Conservation (phyloP, 2,113 vertebrate genomes). For the Paratilapia polleni region DNA sequence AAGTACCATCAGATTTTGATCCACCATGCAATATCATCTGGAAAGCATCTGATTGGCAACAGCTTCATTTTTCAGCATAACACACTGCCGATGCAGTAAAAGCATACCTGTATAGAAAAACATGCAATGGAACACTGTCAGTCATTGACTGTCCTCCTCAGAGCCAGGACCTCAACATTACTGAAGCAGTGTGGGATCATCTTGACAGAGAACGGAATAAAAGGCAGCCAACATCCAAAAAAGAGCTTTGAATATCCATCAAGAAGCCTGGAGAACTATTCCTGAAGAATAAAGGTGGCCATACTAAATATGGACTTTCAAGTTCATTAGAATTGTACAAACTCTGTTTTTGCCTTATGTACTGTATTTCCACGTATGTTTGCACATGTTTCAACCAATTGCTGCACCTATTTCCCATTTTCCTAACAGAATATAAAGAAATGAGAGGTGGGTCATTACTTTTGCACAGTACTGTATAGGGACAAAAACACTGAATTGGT, state of each 20-base stretch:
- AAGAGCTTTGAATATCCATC: neutral
- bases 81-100: neutral
- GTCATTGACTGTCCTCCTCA: too few relatives aligned
- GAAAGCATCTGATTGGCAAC: neutral
- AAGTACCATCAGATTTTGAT: neutral
- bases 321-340: neutral
- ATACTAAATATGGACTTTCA: neutral
- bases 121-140: too few relatives aligned
- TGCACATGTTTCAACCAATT: accelerated
- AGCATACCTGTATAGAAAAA: neutral
- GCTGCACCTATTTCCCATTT: neutral
- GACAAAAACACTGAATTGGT: too few relatives aligned
- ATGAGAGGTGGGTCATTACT: neutral
- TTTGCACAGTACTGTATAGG: neutral
- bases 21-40: neutral
- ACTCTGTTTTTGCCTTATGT: neutral
- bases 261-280: neutral
- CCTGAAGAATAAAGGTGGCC: neutral
- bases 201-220: too few relatives aligned
- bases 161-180: too few relatives aligned
- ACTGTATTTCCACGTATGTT: neutral
- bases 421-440: neutral
- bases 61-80: neutral
- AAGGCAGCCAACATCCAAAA: too few relatives aligned
- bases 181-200: too few relatives aligned